phyloP scores from a whole-genome alignment of 2,888 invertebrate genomes.

The Ornithoptera alexandrae region DNA sequence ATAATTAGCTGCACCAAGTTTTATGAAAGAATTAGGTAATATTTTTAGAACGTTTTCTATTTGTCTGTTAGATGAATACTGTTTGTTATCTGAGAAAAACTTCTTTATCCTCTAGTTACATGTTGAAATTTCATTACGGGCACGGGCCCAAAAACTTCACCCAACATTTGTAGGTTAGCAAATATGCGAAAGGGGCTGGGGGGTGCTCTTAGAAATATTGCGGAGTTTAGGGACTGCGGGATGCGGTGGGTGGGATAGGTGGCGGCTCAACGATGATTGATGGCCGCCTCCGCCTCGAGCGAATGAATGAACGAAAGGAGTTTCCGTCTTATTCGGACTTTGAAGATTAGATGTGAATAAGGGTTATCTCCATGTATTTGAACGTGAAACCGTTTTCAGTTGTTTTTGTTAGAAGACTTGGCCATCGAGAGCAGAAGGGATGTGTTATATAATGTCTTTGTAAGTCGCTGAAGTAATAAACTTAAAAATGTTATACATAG shows the following conservation, averaged over 20 bases:
- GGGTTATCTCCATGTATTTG: slow-evolving; percentile 6
- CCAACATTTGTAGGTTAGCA: slow-evolving; percentile 34
- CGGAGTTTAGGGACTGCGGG: slow-evolving; percentile 34
- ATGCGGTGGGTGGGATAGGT: slow-evolving; percentile 32
- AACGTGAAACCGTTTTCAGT: slow-evolving; percentile 1
- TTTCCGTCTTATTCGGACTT: slow-evolving; percentile 25
- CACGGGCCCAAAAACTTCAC: slow-evolving; percentile 15
- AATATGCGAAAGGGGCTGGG: slow-evolving; percentile 21
- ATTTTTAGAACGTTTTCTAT: not conserved
- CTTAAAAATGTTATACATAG: not conserved
- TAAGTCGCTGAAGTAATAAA: not conserved
- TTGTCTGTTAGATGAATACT: slow-evolving; percentile 8
- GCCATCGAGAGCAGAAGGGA: not conserved
- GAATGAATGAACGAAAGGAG: slow-evolving; percentile 22
- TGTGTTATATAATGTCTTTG: not conserved
- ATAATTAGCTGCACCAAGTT: no score
- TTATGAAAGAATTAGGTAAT: not conserved
- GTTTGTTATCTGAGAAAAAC: slow-evolving; percentile 23
- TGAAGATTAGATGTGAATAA: slow-evolving; percentile 22
- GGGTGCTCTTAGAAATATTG: slow-evolving; percentile 41
- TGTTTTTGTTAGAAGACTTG: not conserved
- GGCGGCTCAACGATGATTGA: slow-evolving; percentile 45
- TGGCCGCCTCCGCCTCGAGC: slow-evolving; percentile 34
- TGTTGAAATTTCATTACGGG: slow-evolving; percentile 29
- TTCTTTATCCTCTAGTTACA: slow-evolving; percentile 11